phyloP scores from a whole-genome alignment of 2,888 invertebrate species.

The Hymenopus coronatus region DNA sequence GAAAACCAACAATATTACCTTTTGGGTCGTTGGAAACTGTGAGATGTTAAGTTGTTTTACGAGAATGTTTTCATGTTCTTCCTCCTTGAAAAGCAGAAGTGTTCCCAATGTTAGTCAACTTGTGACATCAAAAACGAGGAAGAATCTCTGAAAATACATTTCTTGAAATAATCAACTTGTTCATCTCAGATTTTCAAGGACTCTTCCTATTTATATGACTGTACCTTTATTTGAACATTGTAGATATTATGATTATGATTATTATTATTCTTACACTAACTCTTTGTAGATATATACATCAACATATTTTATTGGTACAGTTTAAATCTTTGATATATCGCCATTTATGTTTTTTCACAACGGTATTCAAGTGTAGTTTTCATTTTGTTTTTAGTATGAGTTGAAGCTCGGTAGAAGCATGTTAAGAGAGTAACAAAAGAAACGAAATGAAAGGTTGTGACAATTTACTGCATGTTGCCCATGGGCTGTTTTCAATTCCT shows the following conservation, averaged over 20 bases:
- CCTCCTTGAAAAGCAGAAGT: not conserved
- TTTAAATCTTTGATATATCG: conserved; percentile 16
- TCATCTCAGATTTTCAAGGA: conserved; percentile 9
- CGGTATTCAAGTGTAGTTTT: not conserved
- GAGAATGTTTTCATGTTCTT: not conserved
- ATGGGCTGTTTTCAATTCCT: not conserved
- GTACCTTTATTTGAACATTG: conserved; percentile 12
- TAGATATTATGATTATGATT: conserved; percentile 1
- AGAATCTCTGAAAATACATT: not conserved
- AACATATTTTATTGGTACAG: not conserved
- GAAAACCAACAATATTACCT: not conserved
- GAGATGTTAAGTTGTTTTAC: not conserved
- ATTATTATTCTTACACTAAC: conserved; percentile 14
- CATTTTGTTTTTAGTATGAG: not conserved
- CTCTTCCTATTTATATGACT: conserved; percentile 11
- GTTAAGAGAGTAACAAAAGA: not conserved
- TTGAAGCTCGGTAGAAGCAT: not conserved
- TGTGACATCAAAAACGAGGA: not conserved
- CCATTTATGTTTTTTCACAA: not conserved
- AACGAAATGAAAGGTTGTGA: not conserved
- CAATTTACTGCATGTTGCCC: not conserved
- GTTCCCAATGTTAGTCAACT: not conserved
- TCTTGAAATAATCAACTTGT: not conserved
- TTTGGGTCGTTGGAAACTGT: conserved; percentile 11
- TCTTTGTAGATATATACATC: conserved; percentile 13